Evolutionary conservation across 2,888 invertebrate genomes (phyloP), one percentile per base, ranked within the genome.

Genomic region (Patella pellucida): DNA sequence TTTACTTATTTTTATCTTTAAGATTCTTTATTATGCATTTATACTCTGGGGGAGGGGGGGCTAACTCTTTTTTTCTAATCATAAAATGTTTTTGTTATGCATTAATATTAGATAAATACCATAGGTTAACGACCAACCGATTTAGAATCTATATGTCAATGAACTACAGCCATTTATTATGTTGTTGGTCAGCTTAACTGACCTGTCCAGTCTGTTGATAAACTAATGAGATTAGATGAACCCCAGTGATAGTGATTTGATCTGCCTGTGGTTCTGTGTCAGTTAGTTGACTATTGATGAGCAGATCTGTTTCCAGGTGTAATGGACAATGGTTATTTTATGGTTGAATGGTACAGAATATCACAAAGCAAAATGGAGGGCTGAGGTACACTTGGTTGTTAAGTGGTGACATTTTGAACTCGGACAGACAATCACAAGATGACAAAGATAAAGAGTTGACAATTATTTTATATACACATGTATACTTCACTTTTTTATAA

Each of bases 321-420:
- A 62, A 23, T 62, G 62, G 62, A 62, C 62, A 62, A 62, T 62
- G 62, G 62, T 23, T 62, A 62, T 62, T 62, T 62, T 62, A 62
- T 23, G 23, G 19, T 23, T 62, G 62, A 62, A 62, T 62, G 62
- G 23, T 62, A 62, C 19, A 62, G 62, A 62, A 62, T 23, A 23
- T 62, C 19, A 19, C 19, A 62, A 62, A 23, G 19, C 19, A 23
- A 62, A 23, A 19, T 62, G 23, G 62, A 23, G 62, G 19, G 23
- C 14, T 62, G 62, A 41, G 41, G 41, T 41, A 41, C 41, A 41
- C 41, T 41, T 9, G 23, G 23, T 62, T 62, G 19, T 62, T 62
- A 62, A 62, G 62, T 62, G 62, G 19, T 62, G 62, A 62, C 62
- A 62, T 62, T 62, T 62, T 62, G 62, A 62, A 62, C 62, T 62